A percentile compares a stretch with the other conserved stretches of the same genome.
Evolutionary conservation across 2,797 vertebrate genomes (phyloP).

Genomic region (Liparis tanakae): DNA sequence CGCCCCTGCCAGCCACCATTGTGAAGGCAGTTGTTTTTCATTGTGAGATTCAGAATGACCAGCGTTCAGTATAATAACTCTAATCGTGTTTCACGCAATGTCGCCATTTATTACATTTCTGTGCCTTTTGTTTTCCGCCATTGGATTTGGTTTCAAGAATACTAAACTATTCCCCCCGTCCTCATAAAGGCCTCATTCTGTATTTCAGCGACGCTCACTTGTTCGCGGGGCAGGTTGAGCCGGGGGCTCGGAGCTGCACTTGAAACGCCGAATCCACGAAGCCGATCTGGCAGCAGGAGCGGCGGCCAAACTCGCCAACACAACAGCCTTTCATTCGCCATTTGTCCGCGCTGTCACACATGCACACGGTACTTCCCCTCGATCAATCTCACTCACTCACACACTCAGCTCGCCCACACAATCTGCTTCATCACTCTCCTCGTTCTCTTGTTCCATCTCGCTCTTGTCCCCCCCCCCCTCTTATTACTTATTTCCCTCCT

Average conservation of each 20-base stretch:
- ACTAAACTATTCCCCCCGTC: slow-evolving; percentile 22
- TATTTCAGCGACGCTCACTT: slow-evolving; percentile 28
- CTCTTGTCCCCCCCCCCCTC: slow-evolving; percentile 5
- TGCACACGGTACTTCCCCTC: slow-evolving; percentile 54
- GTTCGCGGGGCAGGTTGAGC: slow-evolving; percentile 38
- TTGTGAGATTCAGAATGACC: not conserved
- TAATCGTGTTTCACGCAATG: slow-evolving; percentile 9
- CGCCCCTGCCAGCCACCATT: too few relatives aligned
- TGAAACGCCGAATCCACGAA: slow-evolving; percentile 30
- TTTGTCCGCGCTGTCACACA: slow-evolving; percentile 58
- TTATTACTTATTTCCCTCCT: slow-evolving; percentile 23
- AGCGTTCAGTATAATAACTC: not conserved
- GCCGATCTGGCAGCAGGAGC: slow-evolving; percentile 46
- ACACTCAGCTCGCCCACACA: slow-evolving; percentile 53
- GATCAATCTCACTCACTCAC: slow-evolving; percentile 54
- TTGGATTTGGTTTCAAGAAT: slow-evolving; percentile 13
- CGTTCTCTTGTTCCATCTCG: slow-evolving; percentile 46
- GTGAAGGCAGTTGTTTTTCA: too few relatives aligned
- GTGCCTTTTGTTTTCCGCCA: not conserved
- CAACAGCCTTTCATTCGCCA: slow-evolving; percentile 50
- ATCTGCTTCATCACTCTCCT: slow-evolving; percentile 61
- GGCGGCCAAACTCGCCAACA: slow-evolving; percentile 47
- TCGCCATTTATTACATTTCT: not conserved
- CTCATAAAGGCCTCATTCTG: slow-evolving; percentile 21
- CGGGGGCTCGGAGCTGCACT: slow-evolving; percentile 45